Conservation (phyloP, 2,888 invertebrate genomes). For the Petrolisthes manimaculis region DNA sequence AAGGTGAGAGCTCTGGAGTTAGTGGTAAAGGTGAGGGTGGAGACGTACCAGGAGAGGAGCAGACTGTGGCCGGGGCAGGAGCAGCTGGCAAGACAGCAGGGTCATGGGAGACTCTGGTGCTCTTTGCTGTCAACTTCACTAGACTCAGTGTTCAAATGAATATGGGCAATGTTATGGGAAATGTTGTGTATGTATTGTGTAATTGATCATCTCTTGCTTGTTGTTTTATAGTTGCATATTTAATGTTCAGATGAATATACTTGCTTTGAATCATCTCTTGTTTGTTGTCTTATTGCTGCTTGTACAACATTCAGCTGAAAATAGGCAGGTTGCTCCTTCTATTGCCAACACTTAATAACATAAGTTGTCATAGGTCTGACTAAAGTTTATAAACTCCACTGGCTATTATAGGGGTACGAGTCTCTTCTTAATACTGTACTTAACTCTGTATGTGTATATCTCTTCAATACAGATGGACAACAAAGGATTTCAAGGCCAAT, state of each 20-base stretch:
- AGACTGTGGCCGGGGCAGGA: slow-evolving; percentile 42
- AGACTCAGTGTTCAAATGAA: slow-evolving; percentile 97
- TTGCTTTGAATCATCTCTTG: too few relatives aligned
- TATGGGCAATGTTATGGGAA: slow-evolving; percentile 99
- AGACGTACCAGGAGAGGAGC: background rate
- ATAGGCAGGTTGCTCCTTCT: background rate
- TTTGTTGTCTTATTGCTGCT: too few relatives aligned
- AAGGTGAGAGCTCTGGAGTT: background rate
- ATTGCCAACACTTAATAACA: too few relatives aligned
- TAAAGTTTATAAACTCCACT: too few relatives aligned
- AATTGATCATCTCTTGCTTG: background rate
- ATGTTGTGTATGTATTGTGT: slow-evolving; percentile 80
- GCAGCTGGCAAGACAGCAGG: slow-evolving; percentile 70
- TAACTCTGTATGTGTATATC: too few relatives aligned
- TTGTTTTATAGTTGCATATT: background rate
- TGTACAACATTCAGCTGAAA: too few relatives aligned
- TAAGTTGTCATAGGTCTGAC: too few relatives aligned
- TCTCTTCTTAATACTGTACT: too few relatives aligned
- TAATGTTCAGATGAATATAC: too few relatives aligned
- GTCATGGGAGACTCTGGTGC: slow-evolving; percentile 95
- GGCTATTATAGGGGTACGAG: too few relatives aligned
- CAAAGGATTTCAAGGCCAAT: slow-evolving; percentile 90
- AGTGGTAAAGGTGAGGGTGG: background rate
- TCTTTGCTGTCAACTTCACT: slow-evolving; percentile 96
- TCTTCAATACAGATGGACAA: slow-evolving; percentile 80